Percentiles rank a stretch among this genome's conserved stretches.
phyloP scores from a whole-genome alignment of 2,797 vertebrate genomes.

The Argentina silus region DNA sequence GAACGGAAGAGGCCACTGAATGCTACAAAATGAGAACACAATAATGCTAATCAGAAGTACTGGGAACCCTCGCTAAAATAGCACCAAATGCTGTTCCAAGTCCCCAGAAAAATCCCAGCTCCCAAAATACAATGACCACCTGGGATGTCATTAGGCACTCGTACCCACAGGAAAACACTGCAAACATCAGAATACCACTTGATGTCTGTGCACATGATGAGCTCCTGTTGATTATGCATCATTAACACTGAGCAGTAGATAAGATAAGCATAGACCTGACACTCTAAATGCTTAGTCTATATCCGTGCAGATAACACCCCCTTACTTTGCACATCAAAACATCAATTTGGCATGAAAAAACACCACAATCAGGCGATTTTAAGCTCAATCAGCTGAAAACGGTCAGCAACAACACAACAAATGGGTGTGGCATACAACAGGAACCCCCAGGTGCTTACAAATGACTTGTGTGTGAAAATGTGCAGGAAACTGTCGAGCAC shows the following conservation, averaged over 20 bases:
- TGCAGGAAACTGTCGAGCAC: no score
- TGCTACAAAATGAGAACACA: neutral
- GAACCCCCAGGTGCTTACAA: no score
- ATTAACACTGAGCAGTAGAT: no score
- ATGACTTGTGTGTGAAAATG: no score
- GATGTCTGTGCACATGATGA: no score
- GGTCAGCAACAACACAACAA: no score
- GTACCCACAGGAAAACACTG: neutral
- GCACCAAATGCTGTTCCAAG: neutral
- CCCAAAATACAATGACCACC: slow-evolving; percentile 2
- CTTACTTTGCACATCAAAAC: neutral
- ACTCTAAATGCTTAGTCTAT: neutral
- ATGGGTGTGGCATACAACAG: no score
- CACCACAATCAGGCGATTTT: neutral
- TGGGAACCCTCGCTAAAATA: neutral
- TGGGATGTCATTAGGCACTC: neutral
- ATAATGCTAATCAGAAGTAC: neutral
- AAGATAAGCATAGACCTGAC: no score
- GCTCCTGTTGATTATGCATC: no score
- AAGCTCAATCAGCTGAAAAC: neutral
- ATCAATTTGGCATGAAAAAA: neutral
- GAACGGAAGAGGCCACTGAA: neutral
- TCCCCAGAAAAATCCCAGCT: neutral
- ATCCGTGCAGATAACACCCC: neutral
- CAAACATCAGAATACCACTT: neutral